Evolutionary conservation across 1,140 invertebrate species (phyloP).

Genomic region (Drosophila lacteicornis): DNA sequence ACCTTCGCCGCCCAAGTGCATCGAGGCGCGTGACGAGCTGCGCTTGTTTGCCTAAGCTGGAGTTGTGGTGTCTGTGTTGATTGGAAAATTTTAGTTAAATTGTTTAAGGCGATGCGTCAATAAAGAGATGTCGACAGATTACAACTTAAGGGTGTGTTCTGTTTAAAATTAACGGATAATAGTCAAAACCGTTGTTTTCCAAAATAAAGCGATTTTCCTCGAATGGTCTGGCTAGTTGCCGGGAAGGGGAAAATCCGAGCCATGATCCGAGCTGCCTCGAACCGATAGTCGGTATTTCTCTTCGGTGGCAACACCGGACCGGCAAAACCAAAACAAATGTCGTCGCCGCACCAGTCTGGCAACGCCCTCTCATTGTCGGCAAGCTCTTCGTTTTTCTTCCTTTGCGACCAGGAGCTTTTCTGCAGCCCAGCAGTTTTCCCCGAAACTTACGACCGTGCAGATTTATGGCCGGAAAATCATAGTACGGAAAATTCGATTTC

Average conservation of each 20-base stretch:
- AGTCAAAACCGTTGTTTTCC: too few species aligned
- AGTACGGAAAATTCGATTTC: conserved; percentile 59
- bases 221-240: neutral
- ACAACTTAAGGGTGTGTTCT: conserved; percentile 15
- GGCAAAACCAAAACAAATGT: conserved; percentile 19
- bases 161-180: too few species aligned
- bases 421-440: conserved; percentile 48
- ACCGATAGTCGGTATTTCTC: neutral
- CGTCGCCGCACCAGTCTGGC: neutral
- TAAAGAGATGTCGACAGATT: conserved; percentile 53
- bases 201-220: too few species aligned
- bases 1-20: conserved; percentile 87
- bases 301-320: neutral
- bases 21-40: conserved; percentile 67
- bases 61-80: conserved; percentile 38
- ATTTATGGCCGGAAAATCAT: conserved; percentile 47
- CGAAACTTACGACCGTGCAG: conserved; percentile 40
- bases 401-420: conserved; percentile 51
- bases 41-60: conserved; percentile 66
- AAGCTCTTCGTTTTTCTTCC: conserved; percentile 43
- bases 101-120: conserved; percentile 51
- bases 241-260: too few species aligned
- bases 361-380: conserved; percentile 6
- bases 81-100: conserved; percentile 66
- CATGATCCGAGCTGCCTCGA: too few species aligned